phyloP scores from a whole-genome alignment of 2,888 invertebrate species.

The Agrotis segetum region DNA sequence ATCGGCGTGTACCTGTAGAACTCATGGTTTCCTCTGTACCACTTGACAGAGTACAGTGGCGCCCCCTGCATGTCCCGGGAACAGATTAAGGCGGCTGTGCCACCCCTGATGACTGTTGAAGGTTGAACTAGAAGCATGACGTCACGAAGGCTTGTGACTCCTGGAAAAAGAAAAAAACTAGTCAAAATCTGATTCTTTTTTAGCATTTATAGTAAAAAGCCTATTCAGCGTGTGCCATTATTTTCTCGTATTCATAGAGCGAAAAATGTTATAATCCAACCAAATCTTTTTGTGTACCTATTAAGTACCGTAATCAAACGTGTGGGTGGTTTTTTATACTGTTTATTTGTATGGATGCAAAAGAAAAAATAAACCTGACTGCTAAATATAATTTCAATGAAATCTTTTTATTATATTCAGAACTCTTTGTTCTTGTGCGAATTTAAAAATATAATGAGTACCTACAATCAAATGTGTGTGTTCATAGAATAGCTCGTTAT shows the following conservation, averaged over 20 bases:
- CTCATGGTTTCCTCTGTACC: constrained; percentile 96
- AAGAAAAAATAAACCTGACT: neutral
- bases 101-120: constrained; percentile 92
- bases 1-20: constrained; percentile 96
- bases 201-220: too few relatives aligned
- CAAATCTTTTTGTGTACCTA: too few relatives aligned
- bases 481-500: constrained; percentile 18
- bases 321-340: neutral
- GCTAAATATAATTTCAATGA: neutral
- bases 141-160: constrained; percentile 93
- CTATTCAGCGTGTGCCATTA: too few relatives aligned
- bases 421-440: neutral
- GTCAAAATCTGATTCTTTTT: too few relatives aligned
- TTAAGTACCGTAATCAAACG: too few relatives aligned
- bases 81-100: constrained; percentile 93
- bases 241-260: too few relatives aligned
- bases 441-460: neutral
- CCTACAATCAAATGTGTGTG: neutral
- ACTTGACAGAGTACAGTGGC: constrained; percentile 96
- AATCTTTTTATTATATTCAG: neutral
- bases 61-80: constrained; percentile 94
- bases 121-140: constrained; percentile 94
- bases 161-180: constrained; percentile 74
- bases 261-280: too few relatives aligned
- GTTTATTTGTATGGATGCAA: neutral